Evolutionary conservation across 2,888 invertebrate genomes (phyloP), one percentile per base, ranked within the genome.

Genomic region (Caenorhabditis doughertyi): DNA sequence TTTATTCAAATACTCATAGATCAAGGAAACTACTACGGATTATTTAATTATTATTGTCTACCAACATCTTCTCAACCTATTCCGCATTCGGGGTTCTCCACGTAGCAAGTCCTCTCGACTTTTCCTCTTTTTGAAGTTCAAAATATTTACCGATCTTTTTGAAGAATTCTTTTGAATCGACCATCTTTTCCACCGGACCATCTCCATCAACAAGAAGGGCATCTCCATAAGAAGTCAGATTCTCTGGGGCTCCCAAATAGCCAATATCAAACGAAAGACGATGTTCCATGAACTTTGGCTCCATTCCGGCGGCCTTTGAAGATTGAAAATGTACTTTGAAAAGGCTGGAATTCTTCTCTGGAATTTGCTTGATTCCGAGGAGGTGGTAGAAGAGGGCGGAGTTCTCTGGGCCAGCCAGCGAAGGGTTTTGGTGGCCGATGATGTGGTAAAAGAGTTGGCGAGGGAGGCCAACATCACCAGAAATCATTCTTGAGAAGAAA

Each of bases 341-440:
- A 9, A n/a, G 39, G 39, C 2, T 1, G 23, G 60, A 60, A 39
- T 3, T 13, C 42, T 42, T 8, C 42, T 42, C 42, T 16, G 42
- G 42, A 13, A 42, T 7, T 3, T 42, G 35, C n/a, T 65, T 49
- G 21, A 32, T 32, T 0, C 21, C 35, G 8, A 68, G 27, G 5
- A 68, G 42, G n/a, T 68, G 68, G 29, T 68, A 68, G 56, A 68
- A 68, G 42, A 68, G 55, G 1, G 68, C 55, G 3, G 68, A 53
- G 55, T 67, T 67, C 42, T 67, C 67, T 2, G 67, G 67, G n/a
- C 67, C 67, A 2, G 67, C 67, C 8, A 68, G 55, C 11, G 0
- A n/a, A 2, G 53, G 55, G 11, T 23, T n/a, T 1, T 27, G 9
- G 1, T 23, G 16, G 5, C 27, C 55, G 56, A 68, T 18, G 18